phyloP scores from a whole-genome alignment of 1,140 invertebrate species.

The Drosophila nigromelanica region DNA sequence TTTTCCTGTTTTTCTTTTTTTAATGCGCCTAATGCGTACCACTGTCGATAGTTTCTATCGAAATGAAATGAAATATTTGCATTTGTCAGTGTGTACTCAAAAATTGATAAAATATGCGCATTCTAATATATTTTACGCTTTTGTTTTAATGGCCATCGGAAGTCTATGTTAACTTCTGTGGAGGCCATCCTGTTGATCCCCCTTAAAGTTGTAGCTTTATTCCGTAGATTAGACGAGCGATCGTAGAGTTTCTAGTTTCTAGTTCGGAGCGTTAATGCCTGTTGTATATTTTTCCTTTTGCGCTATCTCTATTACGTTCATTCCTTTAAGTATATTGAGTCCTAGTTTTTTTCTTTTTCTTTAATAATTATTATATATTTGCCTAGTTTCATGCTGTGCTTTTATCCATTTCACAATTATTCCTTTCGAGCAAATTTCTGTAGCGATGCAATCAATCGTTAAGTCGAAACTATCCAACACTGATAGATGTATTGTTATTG shows the following conservation, averaged over 20 bases:
- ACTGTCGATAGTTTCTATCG: conserved; percentile 6
- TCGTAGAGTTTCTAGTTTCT: conserved; percentile 27
- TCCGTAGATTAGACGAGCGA: conserved; percentile 32
- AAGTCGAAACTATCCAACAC: conserved; percentile 27
- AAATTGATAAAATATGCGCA: background rate
- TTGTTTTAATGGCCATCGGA: background rate
- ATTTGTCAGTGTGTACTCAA: conserved; percentile 2
- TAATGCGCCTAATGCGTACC: background rate
- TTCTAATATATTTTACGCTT: conserved; percentile 1
- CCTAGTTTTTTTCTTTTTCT: background rate
- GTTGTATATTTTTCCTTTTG: conserved; percentile 18
- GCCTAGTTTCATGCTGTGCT: conserved; percentile 42
- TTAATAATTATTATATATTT: conserved; percentile 7
- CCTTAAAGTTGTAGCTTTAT: conserved; percentile 10
- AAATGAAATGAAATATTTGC: background rate
- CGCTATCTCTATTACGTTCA: conserved; percentile 10
- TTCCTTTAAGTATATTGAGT: conserved; percentile 15
- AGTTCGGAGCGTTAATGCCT: conserved; percentile 23
- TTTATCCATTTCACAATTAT: conserved; percentile 29
- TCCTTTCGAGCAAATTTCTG: conserved; percentile 21
- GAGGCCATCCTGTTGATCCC: background rate
- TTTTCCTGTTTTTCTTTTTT: background rate
- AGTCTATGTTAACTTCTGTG: background rate
- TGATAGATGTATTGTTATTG: conserved; percentile 42
- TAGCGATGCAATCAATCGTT: conserved; percentile 30